Base-by-base conservation (phyloP, 2,113 vertebrate genomes). In the Zonotrichia leucophrys region DNA sequence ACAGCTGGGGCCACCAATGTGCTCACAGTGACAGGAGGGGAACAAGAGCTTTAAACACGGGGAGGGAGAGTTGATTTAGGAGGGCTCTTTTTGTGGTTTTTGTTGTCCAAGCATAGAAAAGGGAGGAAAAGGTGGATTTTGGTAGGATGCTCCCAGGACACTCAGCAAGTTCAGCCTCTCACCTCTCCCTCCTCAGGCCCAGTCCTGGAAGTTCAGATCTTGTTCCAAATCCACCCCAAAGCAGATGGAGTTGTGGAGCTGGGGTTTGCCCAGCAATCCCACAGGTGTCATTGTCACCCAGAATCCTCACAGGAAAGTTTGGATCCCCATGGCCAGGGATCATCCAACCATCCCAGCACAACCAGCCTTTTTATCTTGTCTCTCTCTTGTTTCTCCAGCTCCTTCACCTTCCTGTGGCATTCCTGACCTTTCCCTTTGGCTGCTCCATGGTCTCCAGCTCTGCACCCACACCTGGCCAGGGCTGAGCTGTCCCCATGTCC, bases 171-270 rank as follows among this genome's bases (percentile, higher is more conserved):
- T 21, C 44, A 70, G 37, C 37, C 39, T 41, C 53, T 39, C 56
- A 46, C 8, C 59, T 6, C 19, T 49, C 47, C 0, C 2, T 42
- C 49, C 53, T 41, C 1, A 0, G 41, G 8, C 21, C 66, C 24
- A 11, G 13, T 16, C 30, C 25, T 52, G 39, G 39, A 17, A 28
- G 13, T 16, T 80, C 19, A 5, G 30, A 5, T 59, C 31, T 44
- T 33, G 8, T 19, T 90, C 78, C 62, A 74, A 59, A 80, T 50
- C 25, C n/a, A 16, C n/a, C 68, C 50, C 60, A 37, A 14, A 72
- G 69, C 33, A 67, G 17, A n/a, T 20, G 20, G 5, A 10, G 44
- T 17, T 28, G 31, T 42, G 49, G 46, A 66, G 24, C 1, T 62
- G 50, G 23, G 23, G 49, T 9, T 10, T 53, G 30, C 53, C 8